Evolutionary conservation across 2,113 vertebrate genomes (phyloP).

Genomic region (Tricholaema leucomelas): DNA sequence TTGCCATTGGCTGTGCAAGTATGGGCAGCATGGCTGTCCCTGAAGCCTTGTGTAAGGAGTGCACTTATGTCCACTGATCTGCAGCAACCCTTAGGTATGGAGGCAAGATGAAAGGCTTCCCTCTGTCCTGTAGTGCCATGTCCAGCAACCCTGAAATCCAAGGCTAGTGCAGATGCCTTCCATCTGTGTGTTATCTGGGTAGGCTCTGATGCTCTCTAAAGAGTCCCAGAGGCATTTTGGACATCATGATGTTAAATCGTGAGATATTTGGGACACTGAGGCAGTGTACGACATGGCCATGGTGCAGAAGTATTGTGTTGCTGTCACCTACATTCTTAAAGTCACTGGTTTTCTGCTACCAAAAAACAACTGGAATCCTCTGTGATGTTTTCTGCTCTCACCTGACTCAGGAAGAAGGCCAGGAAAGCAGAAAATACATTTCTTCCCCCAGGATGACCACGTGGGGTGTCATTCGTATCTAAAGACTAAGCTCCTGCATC

Average conservation of each 20-base stretch:
- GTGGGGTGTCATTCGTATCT: not conserved
- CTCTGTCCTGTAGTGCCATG: not conserved
- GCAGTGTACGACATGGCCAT: not conserved
- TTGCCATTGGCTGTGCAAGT: not conserved
- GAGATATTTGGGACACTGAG: not conserved
- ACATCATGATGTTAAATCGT: not conserved
- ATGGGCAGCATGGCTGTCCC: not conserved
- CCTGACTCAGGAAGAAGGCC: not conserved
- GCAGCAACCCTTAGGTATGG: not conserved
- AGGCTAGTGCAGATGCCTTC: not conserved
- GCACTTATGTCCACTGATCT: not conserved
- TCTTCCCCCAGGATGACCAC: not conserved
- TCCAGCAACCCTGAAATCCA: not conserved
- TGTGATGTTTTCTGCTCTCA: not conserved
- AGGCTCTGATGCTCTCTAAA: not conserved
- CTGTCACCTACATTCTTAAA: not conserved
- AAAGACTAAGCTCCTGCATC: not conserved
- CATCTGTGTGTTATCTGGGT: not conserved
- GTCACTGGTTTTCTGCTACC: not conserved
- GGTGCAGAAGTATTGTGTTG: not conserved
- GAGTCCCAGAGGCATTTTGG: not conserved
- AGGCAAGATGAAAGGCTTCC: not conserved
- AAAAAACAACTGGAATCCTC: not conserved
- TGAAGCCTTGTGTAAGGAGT: not conserved
- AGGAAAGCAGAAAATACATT: slow-evolving; percentile 5